phyloP scores from a whole-genome alignment of 2,113 vertebrate genomes.

The Percina caprodes region DNA sequence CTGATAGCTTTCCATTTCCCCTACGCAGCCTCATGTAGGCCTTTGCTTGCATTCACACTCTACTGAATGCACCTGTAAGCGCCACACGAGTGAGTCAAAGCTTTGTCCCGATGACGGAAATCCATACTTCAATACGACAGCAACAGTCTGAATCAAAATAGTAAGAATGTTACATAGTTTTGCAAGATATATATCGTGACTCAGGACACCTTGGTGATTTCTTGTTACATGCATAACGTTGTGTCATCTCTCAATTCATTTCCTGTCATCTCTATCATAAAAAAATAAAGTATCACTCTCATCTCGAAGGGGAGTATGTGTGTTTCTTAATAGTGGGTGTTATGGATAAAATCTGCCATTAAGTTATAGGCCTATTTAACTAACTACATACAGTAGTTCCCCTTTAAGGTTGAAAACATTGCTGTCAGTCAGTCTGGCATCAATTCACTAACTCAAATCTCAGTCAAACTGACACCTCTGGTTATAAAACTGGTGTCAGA shows the following conservation, averaged over 20 bases:
- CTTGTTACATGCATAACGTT: neutral
- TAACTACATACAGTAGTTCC: too few species aligned
- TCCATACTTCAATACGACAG: neutral
- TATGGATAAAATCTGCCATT: too few species aligned
- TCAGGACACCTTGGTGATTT: too few species aligned
- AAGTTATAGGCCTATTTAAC: too few species aligned
- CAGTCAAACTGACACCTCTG: neutral
- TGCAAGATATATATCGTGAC: neutral
- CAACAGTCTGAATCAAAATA: neutral
- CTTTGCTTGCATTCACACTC: neutral
- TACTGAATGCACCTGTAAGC: constrained; percentile 4
- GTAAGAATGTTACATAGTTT: neutral
- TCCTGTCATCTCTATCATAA: too few species aligned
- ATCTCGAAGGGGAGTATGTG: neutral
- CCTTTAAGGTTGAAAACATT: neutral
- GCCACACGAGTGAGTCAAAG: neutral
- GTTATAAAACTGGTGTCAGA: neutral
- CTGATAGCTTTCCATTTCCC: constrained; percentile 22
- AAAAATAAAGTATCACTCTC: neutral
- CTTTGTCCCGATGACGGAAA: neutral
- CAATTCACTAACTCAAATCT: neutral
- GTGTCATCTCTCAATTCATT: neutral
- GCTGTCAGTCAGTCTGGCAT: neutral
- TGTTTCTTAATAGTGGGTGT: too few species aligned
- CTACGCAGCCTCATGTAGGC: neutral